Evolutionary conservation across 2,797 vertebrate genomes (phyloP).

Genomic region (Aselliscus stoliczkanus): DNA sequence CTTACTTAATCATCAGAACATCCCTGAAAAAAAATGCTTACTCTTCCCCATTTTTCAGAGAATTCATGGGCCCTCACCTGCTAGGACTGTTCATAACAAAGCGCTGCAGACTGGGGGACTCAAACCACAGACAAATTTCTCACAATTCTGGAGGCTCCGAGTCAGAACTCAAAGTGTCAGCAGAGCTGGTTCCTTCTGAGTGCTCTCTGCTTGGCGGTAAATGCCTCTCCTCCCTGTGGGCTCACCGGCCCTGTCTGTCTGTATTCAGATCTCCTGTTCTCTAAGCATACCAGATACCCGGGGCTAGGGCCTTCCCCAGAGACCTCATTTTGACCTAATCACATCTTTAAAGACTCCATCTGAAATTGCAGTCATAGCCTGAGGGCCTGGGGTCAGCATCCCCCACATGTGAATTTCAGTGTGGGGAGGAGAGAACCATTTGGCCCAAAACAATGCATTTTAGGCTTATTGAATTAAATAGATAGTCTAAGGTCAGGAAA

Average conservation of each 20-base stretch:
- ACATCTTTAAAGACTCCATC: background rate
- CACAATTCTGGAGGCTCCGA: accelerated
- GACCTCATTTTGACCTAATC: background rate
- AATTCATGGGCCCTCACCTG: accelerated
- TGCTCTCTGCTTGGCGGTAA: accelerated
- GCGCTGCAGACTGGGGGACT: accelerated
- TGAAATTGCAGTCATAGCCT: background rate
- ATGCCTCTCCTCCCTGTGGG: background rate
- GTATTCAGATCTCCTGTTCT: background rate
- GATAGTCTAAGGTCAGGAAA: background rate
- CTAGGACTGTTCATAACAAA: background rate
- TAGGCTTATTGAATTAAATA: no score
- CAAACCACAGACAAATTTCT: background rate
- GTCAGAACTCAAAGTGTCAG: accelerated
- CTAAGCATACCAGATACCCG: background rate
- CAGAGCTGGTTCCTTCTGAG: accelerated
- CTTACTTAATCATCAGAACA: background rate
- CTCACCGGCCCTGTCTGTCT: accelerated
- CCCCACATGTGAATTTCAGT: background rate
- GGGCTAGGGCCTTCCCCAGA: no score
- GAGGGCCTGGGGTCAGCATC: no score
- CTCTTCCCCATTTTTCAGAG: background rate
- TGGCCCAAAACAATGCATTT: accelerated
- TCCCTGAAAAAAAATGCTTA: background rate
- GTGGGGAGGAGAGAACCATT: accelerated